A percentile compares a stretch with the other conserved stretches of the same genome.
Evolutionary conservation across 2,888 invertebrate genomes (phyloP).

Genomic region (Ochlodes sylvanus): DNA sequence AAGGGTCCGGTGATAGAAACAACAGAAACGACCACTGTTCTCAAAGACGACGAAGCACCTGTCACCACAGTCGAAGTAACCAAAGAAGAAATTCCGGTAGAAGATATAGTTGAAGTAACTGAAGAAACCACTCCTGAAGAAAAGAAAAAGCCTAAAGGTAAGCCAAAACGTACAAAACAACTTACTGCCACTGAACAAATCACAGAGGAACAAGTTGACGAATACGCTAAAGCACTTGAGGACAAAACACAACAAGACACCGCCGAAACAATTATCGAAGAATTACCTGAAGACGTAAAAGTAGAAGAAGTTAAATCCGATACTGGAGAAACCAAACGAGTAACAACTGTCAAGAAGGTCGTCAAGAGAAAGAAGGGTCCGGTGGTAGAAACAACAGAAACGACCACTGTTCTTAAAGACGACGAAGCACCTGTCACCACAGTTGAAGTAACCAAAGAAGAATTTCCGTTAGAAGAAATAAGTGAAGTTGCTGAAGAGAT

Average conservation of each 20-base stretch:
- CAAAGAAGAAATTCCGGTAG: too few relatives aligned
- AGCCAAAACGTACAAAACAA: too few relatives aligned
- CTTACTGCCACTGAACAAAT: too few relatives aligned
- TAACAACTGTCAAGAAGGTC: constrained; percentile 52
- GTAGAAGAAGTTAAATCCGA: constrained; percentile 63
- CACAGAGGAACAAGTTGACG: too few relatives aligned
- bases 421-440: constrained; percentile 43
- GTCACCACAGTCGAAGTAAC: too few relatives aligned
- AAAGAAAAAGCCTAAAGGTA: too few relatives aligned
- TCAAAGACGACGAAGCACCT: too few relatives aligned
- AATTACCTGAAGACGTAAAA: constrained; percentile 51
- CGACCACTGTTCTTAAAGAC: constrained; percentile 43
- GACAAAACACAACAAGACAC: constrained; percentile 41
- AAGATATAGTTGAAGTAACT: too few relatives aligned
- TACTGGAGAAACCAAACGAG: constrained; percentile 58
- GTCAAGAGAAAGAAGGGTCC: constrained; percentile 43
- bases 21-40: too few relatives aligned
- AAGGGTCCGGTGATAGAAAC: too few relatives aligned
- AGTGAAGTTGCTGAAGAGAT: too few relatives aligned
- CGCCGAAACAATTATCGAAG: constrained; percentile 50
- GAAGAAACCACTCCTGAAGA: too few relatives aligned
- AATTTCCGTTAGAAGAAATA: constrained; percentile 41
- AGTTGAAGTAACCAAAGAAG: constrained; percentile 43
- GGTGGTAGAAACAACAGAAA: constrained; percentile 45
- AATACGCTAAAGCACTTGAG: constrained; percentile 45